Evolutionary conservation across 2,888 invertebrate species (phyloP), one percentile per base, ranked within the genome.

Genomic region (Boloria selene): DNA sequence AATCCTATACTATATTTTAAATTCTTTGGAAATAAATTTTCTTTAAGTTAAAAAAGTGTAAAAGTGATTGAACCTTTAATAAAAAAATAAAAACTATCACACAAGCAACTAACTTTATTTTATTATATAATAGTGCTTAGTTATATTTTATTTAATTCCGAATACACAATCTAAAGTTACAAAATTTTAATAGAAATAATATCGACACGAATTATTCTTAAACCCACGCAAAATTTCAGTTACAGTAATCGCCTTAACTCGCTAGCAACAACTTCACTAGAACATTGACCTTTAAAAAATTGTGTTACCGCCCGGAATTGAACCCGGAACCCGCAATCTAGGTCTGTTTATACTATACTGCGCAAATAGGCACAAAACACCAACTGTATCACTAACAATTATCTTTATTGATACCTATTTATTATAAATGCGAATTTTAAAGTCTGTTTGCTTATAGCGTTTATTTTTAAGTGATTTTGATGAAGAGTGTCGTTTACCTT

Each of bases 321-420:
- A 90, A 88, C 90, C 90, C 89, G 90, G 90, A 88, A 89, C 75
- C 67, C 66, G 73, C 71, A 74, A 73, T 74, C 73, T 76, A 73
- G 78, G 76, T 71, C 75, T 77, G 71, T 77, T 79, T 76, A 74
- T 73, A 75, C 74, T 71, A 69, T 69, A 38, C 73, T 70, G 38
- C 50, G 61, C 55, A 65, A 26, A 58, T 47, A 58, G 50, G 38
- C 13, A 60, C 53, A 47, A 54, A 42, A 52, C 45, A 42, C 52
- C 51, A 64, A 55, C 60, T 63, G 62, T 63, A 38, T 54, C 45
- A 62, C 42, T 63, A 26, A 22, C 45, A 45, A 56, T 56, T 56
- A 56, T 44, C 22, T 56, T 45, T 56, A 45, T 44, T 45, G 22
- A 45, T 56, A 22, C 22, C 13, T 53, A 31, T 55, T 3, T 7